Percentiles rank a stretch among this genome's conserved stretches.
Evolutionary conservation across 2,888 invertebrate species (phyloP).

Genomic region (Hemicrepidius hirtus): DNA sequence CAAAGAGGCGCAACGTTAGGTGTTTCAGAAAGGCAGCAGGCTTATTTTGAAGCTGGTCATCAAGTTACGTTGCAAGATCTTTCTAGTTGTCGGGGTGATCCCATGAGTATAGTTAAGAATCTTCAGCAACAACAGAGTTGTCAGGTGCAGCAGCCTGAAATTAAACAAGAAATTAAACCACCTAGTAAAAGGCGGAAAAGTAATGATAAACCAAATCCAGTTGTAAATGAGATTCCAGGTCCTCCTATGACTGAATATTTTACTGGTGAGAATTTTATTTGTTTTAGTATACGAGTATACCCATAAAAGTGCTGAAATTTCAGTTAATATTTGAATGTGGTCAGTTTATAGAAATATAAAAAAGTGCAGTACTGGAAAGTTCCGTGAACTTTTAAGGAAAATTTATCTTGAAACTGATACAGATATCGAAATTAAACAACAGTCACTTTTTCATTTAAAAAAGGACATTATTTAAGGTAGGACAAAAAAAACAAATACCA

Average conservation of each 20-base stretch:
- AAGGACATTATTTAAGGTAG: too few relatives aligned
- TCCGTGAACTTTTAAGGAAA: too few relatives aligned
- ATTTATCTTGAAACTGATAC: too few relatives aligned
- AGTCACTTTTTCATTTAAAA: too few relatives aligned
- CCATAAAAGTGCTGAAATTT: too few relatives aligned
- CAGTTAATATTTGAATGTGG: too few relatives aligned
- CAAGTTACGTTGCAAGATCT: slow-evolving; percentile 81
- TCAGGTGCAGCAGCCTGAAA: slow-evolving; percentile 63
- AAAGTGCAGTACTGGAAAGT: too few relatives aligned
- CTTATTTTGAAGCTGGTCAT: slow-evolving; percentile 80
- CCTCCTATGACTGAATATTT: slow-evolving; percentile 73
- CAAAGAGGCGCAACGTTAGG: slow-evolving; percentile 73
- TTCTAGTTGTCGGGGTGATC: slow-evolving; percentile 83
- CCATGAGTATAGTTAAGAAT: slow-evolving; percentile 85
- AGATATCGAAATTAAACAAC: too few relatives aligned
- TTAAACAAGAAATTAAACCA: slow-evolving; percentile 69
- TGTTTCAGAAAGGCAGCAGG: slow-evolving; percentile 76
- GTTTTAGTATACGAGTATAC: too few relatives aligned
- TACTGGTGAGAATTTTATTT: slow-evolving; percentile 36
- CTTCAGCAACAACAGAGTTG: slow-evolving; percentile 70
- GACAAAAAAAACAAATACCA: too few relatives aligned
- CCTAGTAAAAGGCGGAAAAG: slow-evolving; percentile 74
- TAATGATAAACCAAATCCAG: slow-evolving; percentile 74
- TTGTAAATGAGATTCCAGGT: slow-evolving; percentile 75
- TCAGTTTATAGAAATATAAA: too few relatives aligned